These are phyloP conservation scores for Pogonomyrmex californicus DNA, from an alignment of 1,140 invertebrate species.

Conservation along the genomic window DNA sequence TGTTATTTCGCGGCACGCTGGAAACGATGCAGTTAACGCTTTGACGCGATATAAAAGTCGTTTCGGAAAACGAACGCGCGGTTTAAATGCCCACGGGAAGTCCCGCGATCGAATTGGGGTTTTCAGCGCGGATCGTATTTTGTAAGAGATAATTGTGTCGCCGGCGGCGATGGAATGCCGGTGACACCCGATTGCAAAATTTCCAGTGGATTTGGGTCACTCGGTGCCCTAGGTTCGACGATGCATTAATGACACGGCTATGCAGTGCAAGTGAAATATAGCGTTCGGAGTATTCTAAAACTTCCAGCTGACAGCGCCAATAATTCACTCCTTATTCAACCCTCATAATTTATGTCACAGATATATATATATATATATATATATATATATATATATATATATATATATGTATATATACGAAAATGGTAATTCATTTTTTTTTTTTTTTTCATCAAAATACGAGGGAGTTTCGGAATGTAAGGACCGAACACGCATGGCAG, in stretches of 20 bases:
- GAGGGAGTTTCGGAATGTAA: background rate
- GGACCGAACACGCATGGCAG: background rate
- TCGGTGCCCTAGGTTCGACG: constrained; percentile 40
- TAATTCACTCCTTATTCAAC: constrained; percentile 31
- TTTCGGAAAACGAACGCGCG: constrained; percentile 2
- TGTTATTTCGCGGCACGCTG: constrained; percentile 2
- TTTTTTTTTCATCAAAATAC: constrained; percentile 1
- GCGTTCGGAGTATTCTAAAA: constrained; percentile 6
- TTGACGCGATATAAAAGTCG: constrained; percentile 5
- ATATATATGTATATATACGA: no score
- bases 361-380: background rate
- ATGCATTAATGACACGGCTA: constrained; percentile 54
- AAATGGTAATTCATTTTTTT: constrained; percentile 28
- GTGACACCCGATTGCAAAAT: constrained; percentile 55
- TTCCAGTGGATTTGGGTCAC: constrained; percentile 53
- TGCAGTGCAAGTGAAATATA: constrained; percentile 33
- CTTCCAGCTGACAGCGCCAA: background rate
- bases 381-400: no score
- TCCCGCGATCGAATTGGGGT: constrained; percentile 17
- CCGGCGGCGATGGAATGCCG: constrained; percentile 42
- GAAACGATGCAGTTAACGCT: background rate
- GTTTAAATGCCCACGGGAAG: constrained; percentile 28
- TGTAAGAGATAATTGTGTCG: constrained; percentile 53
- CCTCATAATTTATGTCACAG: constrained; percentile 3
- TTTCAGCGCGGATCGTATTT: constrained; percentile 39